These are phyloP conservation scores for Leucozona laternaria DNA, from an alignment of 2,888 invertebrate species.

Conservation along the genomic window DNA sequence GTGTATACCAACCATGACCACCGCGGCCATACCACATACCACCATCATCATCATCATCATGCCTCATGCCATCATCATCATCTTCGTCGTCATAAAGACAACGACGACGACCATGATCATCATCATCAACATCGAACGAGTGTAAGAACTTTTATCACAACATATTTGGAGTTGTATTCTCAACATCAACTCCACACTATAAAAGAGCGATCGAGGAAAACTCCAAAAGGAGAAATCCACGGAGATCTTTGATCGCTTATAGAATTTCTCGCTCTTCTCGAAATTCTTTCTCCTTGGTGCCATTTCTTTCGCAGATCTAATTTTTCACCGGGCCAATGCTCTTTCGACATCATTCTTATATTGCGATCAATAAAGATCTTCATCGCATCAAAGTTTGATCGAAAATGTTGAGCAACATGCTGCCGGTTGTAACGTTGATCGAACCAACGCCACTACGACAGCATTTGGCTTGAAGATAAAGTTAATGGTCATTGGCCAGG, in stretches of 20 bases:
- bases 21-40: conserved; percentile 66
- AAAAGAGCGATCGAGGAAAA: conserved; percentile 52
- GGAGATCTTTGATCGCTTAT: background rate
- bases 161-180: conserved; percentile 67
- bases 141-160: conserved; percentile 67
- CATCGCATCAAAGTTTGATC: conserved; percentile 45
- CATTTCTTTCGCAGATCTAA: conserved; percentile 60
- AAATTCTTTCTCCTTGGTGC: conserved; percentile 58
- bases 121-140: conserved; percentile 40
- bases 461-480: conserved; percentile 45
- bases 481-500: conserved; percentile 73
- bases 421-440: conserved; percentile 42
- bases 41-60: conserved; percentile 55
- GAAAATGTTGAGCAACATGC: conserved; percentile 57
- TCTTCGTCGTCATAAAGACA: background rate
- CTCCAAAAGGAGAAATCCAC: conserved; percentile 49
- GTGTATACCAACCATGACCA: conserved; percentile 71
- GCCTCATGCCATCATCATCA: no score
- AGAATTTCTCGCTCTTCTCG: conserved; percentile 48
- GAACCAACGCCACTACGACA: conserved; percentile 33
- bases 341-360: conserved; percentile 33
- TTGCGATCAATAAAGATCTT: conserved; percentile 27
- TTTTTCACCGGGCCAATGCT: conserved; percentile 63
- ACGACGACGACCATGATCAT: conserved; percentile 21
- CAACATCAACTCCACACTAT: conserved; percentile 34